Evolutionary conservation across 2,888 invertebrate genomes (phyloP).

Genomic region (Polylopha cassiicola): DNA sequence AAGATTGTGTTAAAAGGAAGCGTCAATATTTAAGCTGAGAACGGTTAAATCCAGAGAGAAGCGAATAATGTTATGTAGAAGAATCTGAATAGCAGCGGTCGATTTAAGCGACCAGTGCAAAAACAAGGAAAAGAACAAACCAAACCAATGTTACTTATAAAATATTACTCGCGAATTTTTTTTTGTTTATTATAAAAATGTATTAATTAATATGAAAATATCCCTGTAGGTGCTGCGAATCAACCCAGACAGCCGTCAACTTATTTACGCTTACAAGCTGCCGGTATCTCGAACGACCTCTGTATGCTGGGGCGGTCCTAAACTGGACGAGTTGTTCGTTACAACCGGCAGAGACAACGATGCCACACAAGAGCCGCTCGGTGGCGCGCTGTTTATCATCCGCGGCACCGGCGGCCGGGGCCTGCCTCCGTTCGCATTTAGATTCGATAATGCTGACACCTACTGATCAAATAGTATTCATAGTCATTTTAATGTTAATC

Average conservation of each 20-base stretch:
- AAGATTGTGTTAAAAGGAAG: too few species aligned
- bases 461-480: constrained; percentile 28
- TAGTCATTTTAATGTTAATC: too few species aligned
- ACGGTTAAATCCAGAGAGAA: too few species aligned
- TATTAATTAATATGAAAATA: background rate
- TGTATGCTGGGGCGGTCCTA: constrained; percentile 81
- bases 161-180: too few species aligned
- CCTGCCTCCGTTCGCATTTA: constrained; percentile 36
- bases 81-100: too few species aligned
- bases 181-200: too few species aligned
- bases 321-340: constrained; percentile 80
- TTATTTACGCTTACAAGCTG: constrained; percentile 69
- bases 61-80: too few species aligned
- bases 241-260: constrained; percentile 64
- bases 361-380: constrained; percentile 39
- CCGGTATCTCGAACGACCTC: constrained; percentile 79
- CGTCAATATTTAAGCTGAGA: too few species aligned
- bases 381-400: constrained; percentile 58
- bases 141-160: too few species aligned
- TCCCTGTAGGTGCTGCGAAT: constrained; percentile 73
- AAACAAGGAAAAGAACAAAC: too few species aligned
- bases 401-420: constrained; percentile 51
- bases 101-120: too few species aligned
- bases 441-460: constrained; percentile 49
- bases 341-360: constrained; percentile 62